Base-by-base conservation (phyloP, 37 sponge, comb jelly and placozoan species). In the Theonella swinhoei region DNA sequence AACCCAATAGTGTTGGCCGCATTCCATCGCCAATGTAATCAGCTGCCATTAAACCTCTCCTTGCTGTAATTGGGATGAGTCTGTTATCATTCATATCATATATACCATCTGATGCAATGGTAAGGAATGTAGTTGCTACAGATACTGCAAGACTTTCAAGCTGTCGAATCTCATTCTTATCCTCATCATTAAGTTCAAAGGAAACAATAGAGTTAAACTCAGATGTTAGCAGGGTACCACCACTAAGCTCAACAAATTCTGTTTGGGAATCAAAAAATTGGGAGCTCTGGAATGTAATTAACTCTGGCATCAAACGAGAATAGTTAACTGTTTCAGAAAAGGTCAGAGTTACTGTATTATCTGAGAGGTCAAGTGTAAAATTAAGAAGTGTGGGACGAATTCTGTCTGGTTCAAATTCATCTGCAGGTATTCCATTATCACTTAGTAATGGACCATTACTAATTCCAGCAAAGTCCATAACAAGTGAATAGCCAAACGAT, bases 261-360 rank as follows among this genome's bases (percentile, higher is more conserved):
- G 68, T 80, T n/a, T 64, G 24, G 28, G 39, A 23, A 22, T 34
- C 39, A 24, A 39, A 67, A 2, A 40, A 42, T 8, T 58, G 60
- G 1, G 63, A 9, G 41, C 70, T 87, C 62, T 95, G 95, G 41
- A 91, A 86, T 23, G 87, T 30, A 20, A 95, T 82, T n/a, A 91
- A 59, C 0, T 40, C 42, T 30, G 87, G 80, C 72, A 76, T 86
- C 54, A 95, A 88, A 14, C 80, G 85, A 25, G 81, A 67, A 19
- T 75, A 28, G 43, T 95, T 91, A 1, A 95, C 91, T 69, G 95
- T 91, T 78, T 95, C 95, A 33, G 95, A 95, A 75, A 93, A 93
- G 40, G 79, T 77, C 9, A 93, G 87, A 4, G 86, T 79, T 43
- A 93, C 80, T 8, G 34, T 64, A 39, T 89, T 86, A 24, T 60